These are phyloP conservation scores for Pionites leucogaster DNA, from an alignment of 2,113 vertebrate genomes.

Conservation along the genomic window DNA sequence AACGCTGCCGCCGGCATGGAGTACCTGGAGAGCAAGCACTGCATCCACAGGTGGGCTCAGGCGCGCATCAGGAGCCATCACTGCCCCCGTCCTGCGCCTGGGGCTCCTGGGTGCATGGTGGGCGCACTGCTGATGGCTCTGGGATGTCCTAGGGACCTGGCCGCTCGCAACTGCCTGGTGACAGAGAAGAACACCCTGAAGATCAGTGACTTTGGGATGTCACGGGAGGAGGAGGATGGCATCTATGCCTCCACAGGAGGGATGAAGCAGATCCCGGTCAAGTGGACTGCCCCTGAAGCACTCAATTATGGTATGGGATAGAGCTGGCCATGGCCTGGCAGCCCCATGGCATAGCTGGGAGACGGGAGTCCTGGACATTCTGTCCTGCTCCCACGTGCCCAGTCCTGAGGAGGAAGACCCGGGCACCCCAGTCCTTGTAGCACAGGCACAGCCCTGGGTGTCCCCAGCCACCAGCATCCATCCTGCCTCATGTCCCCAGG, in stretches of 20 bases:
- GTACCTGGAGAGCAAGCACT: constrained; percentile 93
- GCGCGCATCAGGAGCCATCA: background rate
- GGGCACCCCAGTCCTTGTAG: background rate
- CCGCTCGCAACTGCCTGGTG: constrained; percentile 96
- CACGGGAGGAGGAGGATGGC: constrained; percentile 89
- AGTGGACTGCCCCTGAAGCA: constrained; percentile 96
- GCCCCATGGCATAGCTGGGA: rapidly evolving
- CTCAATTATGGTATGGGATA: constrained; percentile 87
- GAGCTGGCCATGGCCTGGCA: background rate
- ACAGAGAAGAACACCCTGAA: constrained; percentile 87
- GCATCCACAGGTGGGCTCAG: constrained; percentile 89
- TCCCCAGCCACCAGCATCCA: rapidly evolving
- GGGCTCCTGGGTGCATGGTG: rapidly evolving
- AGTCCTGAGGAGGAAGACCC: background rate
- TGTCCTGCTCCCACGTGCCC: rapidly evolving
- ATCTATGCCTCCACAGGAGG: constrained; percentile 88
- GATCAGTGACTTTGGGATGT: constrained; percentile 99
- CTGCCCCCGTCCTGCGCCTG: rapidly evolving
- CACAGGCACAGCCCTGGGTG: rapidly evolving
- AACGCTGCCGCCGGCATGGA: constrained; percentile 91
- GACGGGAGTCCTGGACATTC: background rate
- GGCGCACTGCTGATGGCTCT: rapidly evolving
- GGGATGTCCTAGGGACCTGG: constrained; percentile 82
- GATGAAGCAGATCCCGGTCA: constrained; percentile 93
- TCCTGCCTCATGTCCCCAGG: constrained; percentile 69